Percentiles rank a stretch among this genome's conserved stretches.
Conservation (phyloP, 1,140 invertebrate genomes). For the Plectrocnemia conspersa region DNA sequence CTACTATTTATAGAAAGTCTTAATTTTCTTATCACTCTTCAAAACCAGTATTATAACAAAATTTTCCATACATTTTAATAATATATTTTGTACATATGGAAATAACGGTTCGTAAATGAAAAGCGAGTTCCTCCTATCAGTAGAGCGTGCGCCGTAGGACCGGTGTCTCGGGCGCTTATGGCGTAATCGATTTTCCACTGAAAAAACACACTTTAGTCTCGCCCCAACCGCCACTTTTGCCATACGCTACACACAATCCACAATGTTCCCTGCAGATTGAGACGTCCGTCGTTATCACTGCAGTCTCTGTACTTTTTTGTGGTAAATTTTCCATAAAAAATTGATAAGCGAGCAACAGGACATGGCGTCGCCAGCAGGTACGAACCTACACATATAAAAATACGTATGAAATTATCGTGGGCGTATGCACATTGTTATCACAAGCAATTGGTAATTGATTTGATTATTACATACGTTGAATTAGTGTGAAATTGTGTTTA, state of each 20-base stretch:
- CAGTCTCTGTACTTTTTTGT: too few species aligned
- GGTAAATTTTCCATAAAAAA: too few species aligned
- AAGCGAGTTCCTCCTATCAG: constrained; percentile 5
- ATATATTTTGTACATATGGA: neutral
- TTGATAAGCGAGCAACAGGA: constrained; percentile 17
- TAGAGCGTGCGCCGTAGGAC: constrained; percentile 17
- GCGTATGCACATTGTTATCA: neutral
- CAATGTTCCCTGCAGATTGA: too few species aligned
- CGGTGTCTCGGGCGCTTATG: neutral
- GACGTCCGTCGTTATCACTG: too few species aligned
- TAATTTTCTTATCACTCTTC: too few species aligned
- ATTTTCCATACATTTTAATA: neutral
- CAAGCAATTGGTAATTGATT: neutral
- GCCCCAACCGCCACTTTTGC: too few species aligned
- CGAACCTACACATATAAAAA: constrained; percentile 1
- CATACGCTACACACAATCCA: too few species aligned
- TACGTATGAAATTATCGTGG: neutral
- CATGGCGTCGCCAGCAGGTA: constrained; percentile 33
- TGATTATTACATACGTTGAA: too few species aligned
- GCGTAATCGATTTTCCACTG: constrained; percentile 17
- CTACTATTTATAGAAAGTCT: too few species aligned
- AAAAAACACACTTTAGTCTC: too few species aligned
- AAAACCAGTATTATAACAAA: neutral
- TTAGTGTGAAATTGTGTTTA: constrained; percentile 6
- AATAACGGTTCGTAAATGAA: neutral